Evolutionary conservation across 2,113 vertebrate genomes (phyloP).

Genomic region (Deroptyus accipitrinus): DNA sequence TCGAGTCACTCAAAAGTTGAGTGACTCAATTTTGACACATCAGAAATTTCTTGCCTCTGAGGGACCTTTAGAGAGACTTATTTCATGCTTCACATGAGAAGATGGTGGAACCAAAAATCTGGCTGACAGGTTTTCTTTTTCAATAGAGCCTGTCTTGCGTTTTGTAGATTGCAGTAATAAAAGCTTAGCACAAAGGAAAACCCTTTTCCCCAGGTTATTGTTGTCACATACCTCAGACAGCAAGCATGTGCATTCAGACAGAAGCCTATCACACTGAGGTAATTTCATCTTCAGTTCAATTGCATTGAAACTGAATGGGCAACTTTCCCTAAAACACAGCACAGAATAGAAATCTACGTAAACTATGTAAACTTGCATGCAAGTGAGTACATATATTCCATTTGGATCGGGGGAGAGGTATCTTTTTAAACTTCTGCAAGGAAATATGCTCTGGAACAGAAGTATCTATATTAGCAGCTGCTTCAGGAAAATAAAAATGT

Average conservation of each 20-base stretch:
- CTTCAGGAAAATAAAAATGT: not conserved
- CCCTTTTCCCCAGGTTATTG: not conserved
- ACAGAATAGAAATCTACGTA: not conserved
- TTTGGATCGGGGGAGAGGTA: not conserved
- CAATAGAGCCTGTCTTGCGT: not conserved
- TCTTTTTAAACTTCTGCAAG: not conserved
- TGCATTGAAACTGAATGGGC: not conserved
- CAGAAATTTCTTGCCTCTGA: not conserved
- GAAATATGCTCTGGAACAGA: not conserved
- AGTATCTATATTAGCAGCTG: not conserved
- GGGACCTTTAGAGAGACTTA: not conserved
- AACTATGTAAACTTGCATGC: not conserved
- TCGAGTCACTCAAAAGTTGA: not conserved
- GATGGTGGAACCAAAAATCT: not conserved
- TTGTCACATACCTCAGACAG: constrained; percentile 18
- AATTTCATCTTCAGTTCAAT: constrained; percentile 12
- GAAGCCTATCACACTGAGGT: not conserved
- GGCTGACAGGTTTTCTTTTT: constrained; percentile 14
- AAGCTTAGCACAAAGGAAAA: constrained; percentile 10
- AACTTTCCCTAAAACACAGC: not conserved
- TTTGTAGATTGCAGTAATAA: not conserved
- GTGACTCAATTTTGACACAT: not conserved
- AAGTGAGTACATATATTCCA: not conserved
- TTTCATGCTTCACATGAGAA: constrained; percentile 3
- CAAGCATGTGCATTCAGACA: constrained; percentile 3